These are phyloP conservation scores for Zosterops lateralis DNA, from an alignment of 2,113 vertebrate genomes.

Conservation along the genomic window DNA sequence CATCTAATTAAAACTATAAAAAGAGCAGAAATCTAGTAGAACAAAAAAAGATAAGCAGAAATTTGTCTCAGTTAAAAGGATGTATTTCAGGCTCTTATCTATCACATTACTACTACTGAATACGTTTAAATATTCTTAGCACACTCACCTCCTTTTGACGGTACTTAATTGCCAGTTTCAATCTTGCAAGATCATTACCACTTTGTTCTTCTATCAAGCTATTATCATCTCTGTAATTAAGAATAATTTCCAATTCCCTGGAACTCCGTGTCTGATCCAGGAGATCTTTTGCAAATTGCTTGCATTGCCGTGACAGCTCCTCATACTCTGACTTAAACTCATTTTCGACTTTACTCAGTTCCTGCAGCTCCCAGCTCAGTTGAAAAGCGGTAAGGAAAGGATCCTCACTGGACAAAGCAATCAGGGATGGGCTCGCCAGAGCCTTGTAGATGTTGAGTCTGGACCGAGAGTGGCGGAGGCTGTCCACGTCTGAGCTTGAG, in stretches of 20 bases:
- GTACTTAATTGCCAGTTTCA: conserved; percentile 97
- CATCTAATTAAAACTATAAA: neutral
- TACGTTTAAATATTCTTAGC: conserved; percentile 16
- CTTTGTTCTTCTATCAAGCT: conserved; percentile 87
- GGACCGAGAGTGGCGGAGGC: conserved; percentile 91
- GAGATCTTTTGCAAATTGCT: conserved; percentile 94
- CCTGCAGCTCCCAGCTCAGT: conserved; percentile 94
- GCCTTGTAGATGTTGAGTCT: conserved; percentile 96
- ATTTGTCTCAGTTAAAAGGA: conserved; percentile 19
- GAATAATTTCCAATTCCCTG: conserved; percentile 91
- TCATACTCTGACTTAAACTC: conserved; percentile 97
- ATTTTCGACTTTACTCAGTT: conserved; percentile 94
- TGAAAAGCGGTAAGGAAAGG: conserved; percentile 97
- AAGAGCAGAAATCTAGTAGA: neutral
- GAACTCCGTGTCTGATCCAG: conserved; percentile 97
- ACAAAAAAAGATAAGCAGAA: neutral
- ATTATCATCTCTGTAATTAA: conserved; percentile 92
- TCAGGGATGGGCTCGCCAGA: conserved; percentile 88
- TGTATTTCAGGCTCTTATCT: conserved; percentile 30
- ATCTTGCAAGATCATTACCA: conserved; percentile 88
- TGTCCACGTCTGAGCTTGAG: conserved; percentile 91
- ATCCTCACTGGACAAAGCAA: conserved; percentile 94
- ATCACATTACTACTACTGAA: conserved; percentile 3
- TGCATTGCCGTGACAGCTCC: conserved; percentile 88
- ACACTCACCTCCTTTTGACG: conserved; percentile 93